Evolutionary conservation across 2,113 vertebrate species (phyloP).

Genomic region (Brevimyrus niger): DNA sequence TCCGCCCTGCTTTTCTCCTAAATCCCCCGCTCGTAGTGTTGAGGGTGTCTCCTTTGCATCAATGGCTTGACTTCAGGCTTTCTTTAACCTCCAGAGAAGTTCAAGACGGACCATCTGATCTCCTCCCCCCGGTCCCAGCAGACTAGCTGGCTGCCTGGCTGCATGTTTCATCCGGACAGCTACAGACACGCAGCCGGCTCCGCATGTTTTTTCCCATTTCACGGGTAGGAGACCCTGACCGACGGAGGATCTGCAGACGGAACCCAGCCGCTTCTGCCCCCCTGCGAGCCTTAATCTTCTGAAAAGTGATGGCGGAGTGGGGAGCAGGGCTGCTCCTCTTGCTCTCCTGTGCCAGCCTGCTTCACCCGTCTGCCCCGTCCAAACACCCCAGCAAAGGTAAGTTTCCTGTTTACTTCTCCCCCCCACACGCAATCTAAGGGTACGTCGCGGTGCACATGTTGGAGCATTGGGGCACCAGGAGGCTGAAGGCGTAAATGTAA

Average conservation of each 20-base stretch:
- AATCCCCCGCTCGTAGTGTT: background rate
- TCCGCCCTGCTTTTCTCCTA: background rate
- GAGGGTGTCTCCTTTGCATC: constrained; percentile 39
- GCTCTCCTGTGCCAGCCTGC: constrained; percentile 62
- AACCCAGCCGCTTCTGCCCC: constrained; percentile 42
- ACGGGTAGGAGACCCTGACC: constrained; percentile 48
- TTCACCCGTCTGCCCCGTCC: constrained; percentile 45
- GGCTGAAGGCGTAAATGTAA: background rate
- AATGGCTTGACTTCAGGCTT: constrained; percentile 59
- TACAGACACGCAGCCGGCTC: constrained; percentile 49
- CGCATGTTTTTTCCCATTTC: constrained; percentile 43
- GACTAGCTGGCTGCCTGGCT: constrained; percentile 18
- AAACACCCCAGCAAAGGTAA: constrained; percentile 66
- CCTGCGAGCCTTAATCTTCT: constrained; percentile 48
- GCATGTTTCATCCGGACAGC: constrained; percentile 53
- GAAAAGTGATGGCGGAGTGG: constrained; percentile 73
- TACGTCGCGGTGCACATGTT: background rate
- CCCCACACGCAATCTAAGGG: background rate
- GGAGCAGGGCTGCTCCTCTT: constrained; percentile 67
- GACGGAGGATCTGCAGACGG: constrained; percentile 40
- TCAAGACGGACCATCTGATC: constrained; percentile 38
- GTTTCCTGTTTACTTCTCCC: background rate
- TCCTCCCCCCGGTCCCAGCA: background rate
- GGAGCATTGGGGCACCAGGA: background rate
- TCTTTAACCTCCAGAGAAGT: constrained; percentile 45